Evolutionary conservation across 2,797 vertebrate genomes (phyloP).

Genomic region (Hirundo rustica): DNA sequence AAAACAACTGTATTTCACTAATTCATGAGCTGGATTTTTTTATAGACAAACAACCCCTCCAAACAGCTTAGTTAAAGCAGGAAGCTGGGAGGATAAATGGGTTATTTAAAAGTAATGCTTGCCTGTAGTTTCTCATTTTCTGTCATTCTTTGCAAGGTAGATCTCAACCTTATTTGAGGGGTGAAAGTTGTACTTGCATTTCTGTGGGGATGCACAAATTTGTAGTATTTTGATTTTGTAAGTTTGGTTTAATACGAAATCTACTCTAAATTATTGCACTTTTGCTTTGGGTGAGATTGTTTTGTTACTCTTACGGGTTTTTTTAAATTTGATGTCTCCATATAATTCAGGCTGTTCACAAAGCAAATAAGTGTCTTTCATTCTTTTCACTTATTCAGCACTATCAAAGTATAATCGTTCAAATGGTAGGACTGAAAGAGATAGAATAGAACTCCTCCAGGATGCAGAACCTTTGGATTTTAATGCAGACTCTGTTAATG

Average conservation of each 20-base stretch:
- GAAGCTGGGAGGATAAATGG: background rate
- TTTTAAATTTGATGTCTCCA: background rate
- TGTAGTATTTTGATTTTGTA: no score
- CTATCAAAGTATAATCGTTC: conserved; percentile 85
- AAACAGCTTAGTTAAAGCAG: background rate
- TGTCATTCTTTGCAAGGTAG: background rate
- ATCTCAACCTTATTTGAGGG: background rate
- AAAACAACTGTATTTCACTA: background rate
- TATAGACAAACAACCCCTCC: background rate
- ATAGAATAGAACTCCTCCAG: conserved; percentile 91
- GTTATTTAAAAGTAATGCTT: background rate
- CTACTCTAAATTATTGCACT: background rate
- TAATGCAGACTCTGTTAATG: conserved; percentile 84
- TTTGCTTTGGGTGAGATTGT: background rate
- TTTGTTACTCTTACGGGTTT: background rate
- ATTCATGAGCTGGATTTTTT: background rate
- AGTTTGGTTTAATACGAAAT: background rate
- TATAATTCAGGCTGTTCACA: background rate
- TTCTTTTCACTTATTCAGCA: conserved; percentile 65
- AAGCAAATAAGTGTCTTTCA: background rate
- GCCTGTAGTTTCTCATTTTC: background rate
- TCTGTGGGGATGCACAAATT: background rate
- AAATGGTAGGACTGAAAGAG: conserved; percentile 83
- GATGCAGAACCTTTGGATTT: conserved; percentile 94
- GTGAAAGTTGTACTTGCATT: background rate